A percentile compares a stretch with the other conserved stretches of the same genome.
Conservation (phyloP, 2,113 vertebrate genomes). For the Campylomormyrus numenius region DNA sequence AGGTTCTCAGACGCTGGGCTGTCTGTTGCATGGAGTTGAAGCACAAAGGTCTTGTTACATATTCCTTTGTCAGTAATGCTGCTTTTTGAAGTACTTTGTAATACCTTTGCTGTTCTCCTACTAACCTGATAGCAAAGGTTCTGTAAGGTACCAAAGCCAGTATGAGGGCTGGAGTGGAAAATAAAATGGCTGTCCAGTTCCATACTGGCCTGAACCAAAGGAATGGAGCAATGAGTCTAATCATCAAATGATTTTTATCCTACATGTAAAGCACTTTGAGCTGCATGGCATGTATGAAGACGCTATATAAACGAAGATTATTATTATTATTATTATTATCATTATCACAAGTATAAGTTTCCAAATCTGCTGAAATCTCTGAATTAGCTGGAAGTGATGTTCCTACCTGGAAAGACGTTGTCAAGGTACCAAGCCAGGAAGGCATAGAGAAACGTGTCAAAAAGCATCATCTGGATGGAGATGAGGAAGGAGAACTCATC, state of each 20-base stretch:
- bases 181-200: conserved; percentile 82
- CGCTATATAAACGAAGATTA: too few relatives aligned
- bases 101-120: not conserved
- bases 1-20: conserved; percentile 23
- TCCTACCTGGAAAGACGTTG: conserved; percentile 83
- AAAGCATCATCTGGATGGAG: conserved; percentile 83
- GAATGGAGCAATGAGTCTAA: not conserved
- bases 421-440: conserved; percentile 90
- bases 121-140: conserved; percentile 42
- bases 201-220: conserved; percentile 73
- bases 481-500: conserved; percentile 84
- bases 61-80: not conserved
- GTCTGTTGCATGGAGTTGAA: conserved; percentile 3
- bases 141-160: conserved; percentile 55
- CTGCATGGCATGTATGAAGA: too few relatives aligned
- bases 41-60: not conserved
- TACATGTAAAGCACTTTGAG: too few relatives aligned
- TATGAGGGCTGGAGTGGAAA: conserved; percentile 85
- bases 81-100: too few relatives aligned
- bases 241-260: too few relatives aligned
- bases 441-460: conserved; percentile 79
- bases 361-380: not conserved
- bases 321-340: too few relatives aligned
- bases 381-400: not conserved
- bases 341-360: not conserved